Percentiles rank a stretch among this genome's conserved stretches.
phyloP scores from a whole-genome alignment of 2,797 vertebrate genomes.

The Masticophis lateralis region DNA sequence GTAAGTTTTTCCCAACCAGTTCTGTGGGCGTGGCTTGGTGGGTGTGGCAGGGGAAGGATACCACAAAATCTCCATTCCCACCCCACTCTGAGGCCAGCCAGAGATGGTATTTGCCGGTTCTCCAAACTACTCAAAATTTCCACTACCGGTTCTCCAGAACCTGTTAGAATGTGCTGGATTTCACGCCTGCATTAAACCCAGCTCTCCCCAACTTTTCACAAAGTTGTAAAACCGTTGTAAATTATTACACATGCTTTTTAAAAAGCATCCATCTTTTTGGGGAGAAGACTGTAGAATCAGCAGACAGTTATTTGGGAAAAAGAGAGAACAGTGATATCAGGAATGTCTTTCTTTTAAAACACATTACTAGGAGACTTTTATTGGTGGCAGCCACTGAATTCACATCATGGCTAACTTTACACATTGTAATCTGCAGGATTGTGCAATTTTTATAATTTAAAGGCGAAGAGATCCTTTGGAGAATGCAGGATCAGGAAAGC shows the following conservation, averaged over 20 bases:
- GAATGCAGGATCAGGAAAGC: not conserved
- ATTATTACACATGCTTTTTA: not conserved
- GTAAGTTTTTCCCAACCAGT: no score
- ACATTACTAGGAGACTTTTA: not conserved
- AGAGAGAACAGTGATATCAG: not conserved
- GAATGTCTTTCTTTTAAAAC: not conserved
- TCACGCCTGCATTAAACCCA: not conserved
- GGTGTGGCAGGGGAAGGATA: no score
- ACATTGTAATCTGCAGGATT: not conserved
- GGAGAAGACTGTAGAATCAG: not conserved
- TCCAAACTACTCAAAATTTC: no score
- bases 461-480: not conserved
- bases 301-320: not conserved
- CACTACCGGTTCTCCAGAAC: no score
- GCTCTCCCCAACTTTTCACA: not conserved
- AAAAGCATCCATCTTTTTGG: not conserved
- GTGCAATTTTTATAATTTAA: not conserved
- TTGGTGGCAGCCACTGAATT: not conserved
- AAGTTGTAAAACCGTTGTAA: not conserved
- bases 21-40: no score
- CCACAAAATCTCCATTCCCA: no score
- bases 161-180: no score
- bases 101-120: no score
- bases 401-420: not conserved
- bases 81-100: no score